phyloP scores from a whole-genome alignment of 1,140 invertebrate genomes.

The Bombyx mandarina region DNA sequence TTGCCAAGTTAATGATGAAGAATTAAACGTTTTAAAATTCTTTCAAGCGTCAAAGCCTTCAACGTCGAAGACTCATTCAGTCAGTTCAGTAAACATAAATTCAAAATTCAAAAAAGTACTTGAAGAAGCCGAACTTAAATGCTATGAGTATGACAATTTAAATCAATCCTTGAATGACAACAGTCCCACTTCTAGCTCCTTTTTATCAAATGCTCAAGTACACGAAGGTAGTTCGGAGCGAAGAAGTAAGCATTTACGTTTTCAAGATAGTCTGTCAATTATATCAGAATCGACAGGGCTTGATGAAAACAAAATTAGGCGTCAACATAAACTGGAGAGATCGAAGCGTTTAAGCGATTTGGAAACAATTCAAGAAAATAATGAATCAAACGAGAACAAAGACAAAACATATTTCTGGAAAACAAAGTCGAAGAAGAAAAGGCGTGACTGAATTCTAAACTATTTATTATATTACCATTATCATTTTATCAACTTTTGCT shows the following conservation, averaged over 20 bases:
- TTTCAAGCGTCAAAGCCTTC: slow-evolving; percentile 14
- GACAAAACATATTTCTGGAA: too few species aligned
- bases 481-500: too few species aligned
- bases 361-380: background rate
- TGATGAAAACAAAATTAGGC: slow-evolving; percentile 10
- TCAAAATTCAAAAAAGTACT: background rate
- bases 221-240: background rate
- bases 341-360: background rate
- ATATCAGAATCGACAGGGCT: slow-evolving; percentile 17
- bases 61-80: background rate
- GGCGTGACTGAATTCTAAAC: too few species aligned
- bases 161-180: background rate
- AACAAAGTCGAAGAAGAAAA: too few species aligned
- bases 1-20: slow-evolving; percentile 2
- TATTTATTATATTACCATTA: too few species aligned
- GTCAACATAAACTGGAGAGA: slow-evolving; percentile 8
- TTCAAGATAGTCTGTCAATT: slow-evolving; percentile 32
- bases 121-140: slow-evolving; percentile 39
- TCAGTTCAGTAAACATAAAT: background rate
- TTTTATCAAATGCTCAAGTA: background rate
- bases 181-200: background rate
- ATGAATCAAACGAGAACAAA: slow-evolving; percentile 7
- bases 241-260: slow-evolving; percentile 37
- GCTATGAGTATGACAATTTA: slow-evolving; percentile 24
- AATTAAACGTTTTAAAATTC: slow-evolving; percentile 24